Evolutionary conservation across 2,113 vertebrate genomes (phyloP).

Genomic region (Falcunculus frontatus): DNA sequence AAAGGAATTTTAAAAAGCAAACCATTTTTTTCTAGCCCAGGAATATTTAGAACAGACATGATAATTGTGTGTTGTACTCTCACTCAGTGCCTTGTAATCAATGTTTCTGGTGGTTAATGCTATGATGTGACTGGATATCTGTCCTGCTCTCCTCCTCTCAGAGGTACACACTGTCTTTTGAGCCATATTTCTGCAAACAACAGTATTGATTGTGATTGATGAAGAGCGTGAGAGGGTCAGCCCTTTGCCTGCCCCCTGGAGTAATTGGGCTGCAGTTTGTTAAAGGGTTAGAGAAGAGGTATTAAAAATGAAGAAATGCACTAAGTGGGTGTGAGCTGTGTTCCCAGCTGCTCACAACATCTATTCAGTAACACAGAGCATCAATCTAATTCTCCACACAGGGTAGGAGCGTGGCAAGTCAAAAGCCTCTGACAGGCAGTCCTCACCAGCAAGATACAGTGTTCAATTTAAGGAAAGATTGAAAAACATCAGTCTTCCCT

Average conservation of each 20-base stretch:
- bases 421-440: slow-evolving; percentile 23
- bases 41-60: slow-evolving; percentile 6
- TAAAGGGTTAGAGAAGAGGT: slow-evolving; percentile 20
- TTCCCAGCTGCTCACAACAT: slow-evolving; percentile 57
- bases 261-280: slow-evolving; percentile 45
- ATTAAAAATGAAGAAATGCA: slow-evolving; percentile 59
- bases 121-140: neutral
- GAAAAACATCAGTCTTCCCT: slow-evolving; percentile 72
- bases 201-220: neutral
- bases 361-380: slow-evolving; percentile 41
- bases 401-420: slow-evolving; percentile 40
- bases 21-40: neutral
- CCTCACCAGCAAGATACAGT: slow-evolving; percentile 44
- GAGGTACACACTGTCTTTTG: neutral
- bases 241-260: slow-evolving; percentile 15
- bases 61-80: neutral
- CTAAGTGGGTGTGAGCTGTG: slow-evolving; percentile 13
- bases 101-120: neutral
- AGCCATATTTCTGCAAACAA: neutral
- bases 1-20: neutral
- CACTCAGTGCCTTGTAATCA: neutral
- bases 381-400: slow-evolving; percentile 59
- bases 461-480: slow-evolving; percentile 67
- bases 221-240: neutral
- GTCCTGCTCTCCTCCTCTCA: neutral